Evolutionary conservation across 2,113 vertebrate genomes (phyloP).

Genomic region (Cottus gobio): DNA sequence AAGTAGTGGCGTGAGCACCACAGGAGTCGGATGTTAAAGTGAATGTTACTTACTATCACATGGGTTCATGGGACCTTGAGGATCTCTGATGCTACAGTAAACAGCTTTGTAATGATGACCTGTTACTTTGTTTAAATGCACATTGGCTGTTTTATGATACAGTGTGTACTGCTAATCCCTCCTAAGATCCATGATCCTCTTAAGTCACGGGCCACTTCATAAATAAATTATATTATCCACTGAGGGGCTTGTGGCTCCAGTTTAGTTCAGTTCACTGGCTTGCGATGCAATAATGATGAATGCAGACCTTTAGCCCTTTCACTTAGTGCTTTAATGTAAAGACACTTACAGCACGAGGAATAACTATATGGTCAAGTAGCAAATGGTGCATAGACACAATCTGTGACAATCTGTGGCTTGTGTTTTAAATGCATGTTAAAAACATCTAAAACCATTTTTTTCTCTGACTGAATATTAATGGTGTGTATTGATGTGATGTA

Average conservation of each 20-base stretch:
- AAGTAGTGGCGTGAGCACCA: not conserved
- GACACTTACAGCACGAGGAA: slow-evolving; percentile 17
- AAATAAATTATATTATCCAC: slow-evolving; percentile 70
- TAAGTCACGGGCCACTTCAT: slow-evolving; percentile 71
- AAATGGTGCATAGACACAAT: slow-evolving; percentile 10
- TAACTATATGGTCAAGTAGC: slow-evolving; percentile 9
- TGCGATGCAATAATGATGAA: slow-evolving; percentile 63
- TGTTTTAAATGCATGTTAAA: not conserved
- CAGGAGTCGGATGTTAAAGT: not conserved
- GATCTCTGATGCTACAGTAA: slow-evolving; percentile 27
- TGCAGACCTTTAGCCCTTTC: slow-evolving; percentile 46
- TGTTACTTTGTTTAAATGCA: slow-evolving; percentile 56
- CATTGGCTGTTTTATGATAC: slow-evolving; percentile 55
- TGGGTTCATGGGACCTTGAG: slow-evolving; percentile 1
- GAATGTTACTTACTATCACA: not conserved
- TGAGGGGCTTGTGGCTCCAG: slow-evolving; percentile 37
- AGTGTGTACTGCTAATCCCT: slow-evolving; percentile 48
- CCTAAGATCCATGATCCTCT: slow-evolving; percentile 63
- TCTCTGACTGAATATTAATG: not conserved
- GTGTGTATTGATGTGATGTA: not conserved
- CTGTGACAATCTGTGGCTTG: not conserved
- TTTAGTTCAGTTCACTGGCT: slow-evolving; percentile 48
- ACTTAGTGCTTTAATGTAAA: slow-evolving; percentile 57
- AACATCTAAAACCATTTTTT: not conserved
- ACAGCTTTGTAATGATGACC: slow-evolving; percentile 41